Conservation (phyloP, 2,888 invertebrate genomes). For the Ennomos quercinarius region DNA sequence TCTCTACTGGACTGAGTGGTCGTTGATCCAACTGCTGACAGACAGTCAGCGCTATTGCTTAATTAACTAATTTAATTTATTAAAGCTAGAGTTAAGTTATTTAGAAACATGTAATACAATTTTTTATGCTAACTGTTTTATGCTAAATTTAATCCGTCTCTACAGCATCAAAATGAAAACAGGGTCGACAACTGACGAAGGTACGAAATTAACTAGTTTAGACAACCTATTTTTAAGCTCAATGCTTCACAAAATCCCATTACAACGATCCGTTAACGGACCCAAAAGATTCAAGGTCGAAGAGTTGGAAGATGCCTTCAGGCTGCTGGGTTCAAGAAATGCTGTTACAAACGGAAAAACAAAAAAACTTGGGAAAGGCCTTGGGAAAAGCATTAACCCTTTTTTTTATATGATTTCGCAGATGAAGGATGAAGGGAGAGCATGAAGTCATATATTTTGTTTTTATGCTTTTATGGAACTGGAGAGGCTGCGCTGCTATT, state of each 20-base stretch:
- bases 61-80: no score
- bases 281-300: constrained; percentile 30
- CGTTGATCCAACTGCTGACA: no score
- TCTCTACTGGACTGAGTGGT: no score
- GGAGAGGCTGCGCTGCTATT: no score
- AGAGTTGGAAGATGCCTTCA: constrained; percentile 16
- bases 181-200: constrained; percentile 27
- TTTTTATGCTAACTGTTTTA: no score
- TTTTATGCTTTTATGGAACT: no score
- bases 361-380: constrained; percentile 20
- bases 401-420: constrained; percentile 17
- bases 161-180: constrained; percentile 3
- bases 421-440: no score
- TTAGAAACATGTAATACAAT: no score
- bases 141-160: constrained; percentile 10
- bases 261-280: constrained; percentile 20
- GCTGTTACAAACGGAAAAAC: constrained; percentile 33
- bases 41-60: no score
- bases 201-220: constrained; percentile 1
- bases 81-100: no score
- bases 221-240: constrained; percentile 21
- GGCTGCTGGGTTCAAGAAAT: constrained; percentile 33
- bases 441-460: no score
- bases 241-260: constrained; percentile 29
- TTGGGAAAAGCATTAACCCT: constrained; percentile 28